Percentiles rank a stretch among this genome's conserved stretches.
Evolutionary conservation across 2,113 vertebrate genomes (phyloP).

Genomic region (Leucopsar rothschildi): DNA sequence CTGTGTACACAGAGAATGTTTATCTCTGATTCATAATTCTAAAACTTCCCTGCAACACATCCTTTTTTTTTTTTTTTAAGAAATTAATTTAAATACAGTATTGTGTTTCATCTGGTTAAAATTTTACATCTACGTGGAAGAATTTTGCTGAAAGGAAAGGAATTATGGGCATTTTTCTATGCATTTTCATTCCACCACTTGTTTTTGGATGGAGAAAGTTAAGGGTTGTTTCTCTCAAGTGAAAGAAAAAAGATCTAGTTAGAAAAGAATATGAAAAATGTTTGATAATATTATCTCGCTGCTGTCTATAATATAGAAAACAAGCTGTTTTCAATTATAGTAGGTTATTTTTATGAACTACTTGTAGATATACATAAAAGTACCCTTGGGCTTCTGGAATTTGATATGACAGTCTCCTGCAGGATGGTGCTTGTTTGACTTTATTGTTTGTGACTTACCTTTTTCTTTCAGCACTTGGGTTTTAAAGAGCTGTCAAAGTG

Average conservation of each 20-base stretch:
- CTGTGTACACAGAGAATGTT: neutral
- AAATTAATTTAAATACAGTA: neutral
- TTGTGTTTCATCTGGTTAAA: neutral
- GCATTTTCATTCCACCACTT: rapidly evolving
- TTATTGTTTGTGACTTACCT: neutral
- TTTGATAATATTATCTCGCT: neutral
- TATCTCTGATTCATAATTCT: neutral
- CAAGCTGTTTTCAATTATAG: neutral
- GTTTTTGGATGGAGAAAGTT: neutral
- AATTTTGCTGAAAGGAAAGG: neutral
- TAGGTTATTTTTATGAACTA: neutral
- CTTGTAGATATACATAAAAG: neutral
- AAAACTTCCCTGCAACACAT: neutral
- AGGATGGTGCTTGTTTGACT: neutral
- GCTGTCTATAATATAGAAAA: neutral
- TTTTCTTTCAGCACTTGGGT: neutral
- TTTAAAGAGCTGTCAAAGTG: neutral
- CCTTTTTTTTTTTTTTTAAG: neutral
- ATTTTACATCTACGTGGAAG: neutral
- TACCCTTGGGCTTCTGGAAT: neutral
- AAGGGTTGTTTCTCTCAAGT: neutral
- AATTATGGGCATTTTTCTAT: neutral
- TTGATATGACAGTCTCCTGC: neutral
- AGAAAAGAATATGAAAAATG: neutral
- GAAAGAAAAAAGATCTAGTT: neutral